Base-by-base conservation (phyloP, 2,113 vertebrate genomes). In the Mohoua ochrocephala region DNA sequence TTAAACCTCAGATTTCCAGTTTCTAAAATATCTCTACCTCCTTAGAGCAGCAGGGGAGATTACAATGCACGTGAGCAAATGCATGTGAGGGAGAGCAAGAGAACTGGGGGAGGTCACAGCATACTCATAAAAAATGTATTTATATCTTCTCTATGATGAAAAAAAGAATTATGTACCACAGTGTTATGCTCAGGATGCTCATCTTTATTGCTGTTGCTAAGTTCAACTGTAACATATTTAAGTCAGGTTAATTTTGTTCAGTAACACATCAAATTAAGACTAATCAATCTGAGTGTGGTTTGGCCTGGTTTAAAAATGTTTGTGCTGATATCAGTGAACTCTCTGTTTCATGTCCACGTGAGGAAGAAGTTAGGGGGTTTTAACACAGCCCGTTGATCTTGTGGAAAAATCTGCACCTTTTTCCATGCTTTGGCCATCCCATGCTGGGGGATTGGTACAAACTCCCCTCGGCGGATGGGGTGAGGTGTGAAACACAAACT, bases 311-410 rank as follows among this genome's bases (percentile, higher is more conserved):
- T 79, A 71, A 83, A 78, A 59, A 39, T 28, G 13, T 6, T 68
- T 65, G 7, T 54, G 82, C 15, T 61, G 39, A 10, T 8, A 3
- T 16, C 26, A 33, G 33, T 54, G n/a, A 63, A 65, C 41, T 28
- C 41, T 54, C 39, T 0, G 0, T 6, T 49, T 56, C 50, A 4
- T 4, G 9, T 15, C 52, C 28, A 12, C 20, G 1, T 2, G 30
- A 67, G 4, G 22, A 56, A 87, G 61, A 23, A 69, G 7, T 22
- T 28, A 5, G 1, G 33, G 71, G 20, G 6, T 35, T 77, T 94
- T 69, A 31, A 67, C 28, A 54, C 28, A 9, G 10, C 75, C 53
- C 5, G 12, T 10, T 27, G n/a, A 37, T 70, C 59, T 27, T 14
- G 47, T 56, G 76, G 86, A 74, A 84, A 83, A 65, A 33, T 13